Evolutionary conservation across 2,113 vertebrate genomes (phyloP).

Genomic region (Aramus guarauna): DNA sequence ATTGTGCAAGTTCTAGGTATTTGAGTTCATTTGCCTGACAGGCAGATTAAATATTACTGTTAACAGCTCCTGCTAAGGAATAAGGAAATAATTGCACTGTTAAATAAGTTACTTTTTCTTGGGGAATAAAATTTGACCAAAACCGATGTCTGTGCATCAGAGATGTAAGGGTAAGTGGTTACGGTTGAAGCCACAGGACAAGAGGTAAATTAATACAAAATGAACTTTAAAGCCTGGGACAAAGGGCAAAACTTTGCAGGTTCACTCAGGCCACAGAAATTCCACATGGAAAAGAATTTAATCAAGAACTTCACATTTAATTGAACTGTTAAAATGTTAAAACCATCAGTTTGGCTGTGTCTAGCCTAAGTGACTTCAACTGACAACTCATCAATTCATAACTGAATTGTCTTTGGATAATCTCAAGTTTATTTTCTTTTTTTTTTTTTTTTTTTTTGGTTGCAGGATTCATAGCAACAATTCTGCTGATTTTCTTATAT

Average conservation of each 20-base stretch:
- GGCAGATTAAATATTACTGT: not conserved
- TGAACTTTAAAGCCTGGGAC: not conserved
- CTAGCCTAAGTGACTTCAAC: not conserved
- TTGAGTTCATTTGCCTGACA: not conserved
- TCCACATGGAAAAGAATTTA: not conserved
- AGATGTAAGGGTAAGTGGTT: not conserved
- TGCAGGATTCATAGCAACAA: not conserved
- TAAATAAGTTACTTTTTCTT: not conserved
- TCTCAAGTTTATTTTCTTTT: not conserved
- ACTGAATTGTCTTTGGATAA: not conserved
- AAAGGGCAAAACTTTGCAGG: not conserved
- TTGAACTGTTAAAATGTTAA: not conserved
- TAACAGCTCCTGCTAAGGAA: not conserved
- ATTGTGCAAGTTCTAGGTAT: not conserved
- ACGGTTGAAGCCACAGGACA: rapidly evolving
- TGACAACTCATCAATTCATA: not conserved
- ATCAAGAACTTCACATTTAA: not conserved
- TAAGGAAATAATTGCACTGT: not conserved
- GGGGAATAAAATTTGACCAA: not conserved
- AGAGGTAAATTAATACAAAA: not conserved
- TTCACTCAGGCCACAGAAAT: not conserved
- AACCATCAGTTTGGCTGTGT: not conserved
- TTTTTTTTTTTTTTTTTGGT: not conserved
- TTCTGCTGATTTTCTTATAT: not conserved
- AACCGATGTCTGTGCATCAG: not conserved